Evolutionary conservation across 37 sponge, comb jelly and placozoan species (phyloP), one percentile per base, ranked within the genome.

Genomic region (Ephydatia muelleri): DNA sequence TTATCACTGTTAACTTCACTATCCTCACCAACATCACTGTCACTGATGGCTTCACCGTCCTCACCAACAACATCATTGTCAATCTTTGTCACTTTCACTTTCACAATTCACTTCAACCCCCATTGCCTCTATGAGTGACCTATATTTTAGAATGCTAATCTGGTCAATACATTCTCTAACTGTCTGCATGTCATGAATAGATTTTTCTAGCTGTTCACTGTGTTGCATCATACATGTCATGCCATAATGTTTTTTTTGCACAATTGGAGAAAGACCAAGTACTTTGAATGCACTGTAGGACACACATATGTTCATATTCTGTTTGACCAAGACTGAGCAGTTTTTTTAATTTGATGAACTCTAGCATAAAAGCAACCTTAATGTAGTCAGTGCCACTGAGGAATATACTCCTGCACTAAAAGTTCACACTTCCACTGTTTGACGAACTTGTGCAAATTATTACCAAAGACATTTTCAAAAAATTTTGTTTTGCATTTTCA

Each of bases 151-250:
- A 57, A 57, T 57, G 57, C 57, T 57, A 57, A 57, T 57, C 57
- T 57, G 57, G 57, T 57, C 57, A 57, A 57, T 57, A 57, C 57
- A 57, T 57, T 57, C 57, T 57, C 57, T 57, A 57, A 57, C 57
- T 57, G 57, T 57, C 57, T 57, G 57, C 57, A 57, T 57, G 57
- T 14, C 57, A 57, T 57, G 57, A 57, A 57, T 57, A 57, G 57
- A 57, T 57, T 57, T 57, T 57, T 57, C 57, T 57, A 57, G 57
- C 57, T 57, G 57, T 57, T 57, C 57, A 14, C 16, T 57, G 57
- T 21, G 19, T 57, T 57, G 57, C 57, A 14, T 57, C 57, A 14
- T 57, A 57, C 57, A 21, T 57, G 57, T 57, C 57, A 57, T 57
- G 57, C 57, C 57, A 57, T 57, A 57, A 57, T 57, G 57, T 57